These are phyloP conservation scores for Hiodon alosoides DNA, from an alignment of 2,113 vertebrate species.

Conservation along the genomic window DNA sequence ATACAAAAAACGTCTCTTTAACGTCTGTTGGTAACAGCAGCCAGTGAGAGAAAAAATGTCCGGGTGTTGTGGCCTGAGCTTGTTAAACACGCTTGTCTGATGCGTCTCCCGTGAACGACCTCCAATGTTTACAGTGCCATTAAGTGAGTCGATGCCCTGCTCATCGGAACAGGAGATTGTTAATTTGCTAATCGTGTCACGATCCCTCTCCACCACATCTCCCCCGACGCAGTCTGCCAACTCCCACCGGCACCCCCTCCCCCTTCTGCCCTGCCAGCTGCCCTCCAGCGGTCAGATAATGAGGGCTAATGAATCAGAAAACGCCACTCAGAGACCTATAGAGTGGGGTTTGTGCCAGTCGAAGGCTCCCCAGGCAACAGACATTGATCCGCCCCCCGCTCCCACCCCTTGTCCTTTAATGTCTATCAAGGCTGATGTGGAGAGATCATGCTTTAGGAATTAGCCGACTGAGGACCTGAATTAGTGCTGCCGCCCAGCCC, in stretches of 20 bases:
- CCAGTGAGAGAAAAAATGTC: neutral
- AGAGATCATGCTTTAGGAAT: constrained; percentile 40
- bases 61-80: neutral
- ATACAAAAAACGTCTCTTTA: neutral
- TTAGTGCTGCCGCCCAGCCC: constrained; percentile 29
- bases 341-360: constrained; percentile 19
- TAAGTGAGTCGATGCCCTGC: constrained; percentile 46
- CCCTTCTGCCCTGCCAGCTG: constrained; percentile 12
- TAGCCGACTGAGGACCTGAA: constrained; percentile 31
- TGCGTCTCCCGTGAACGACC: neutral
- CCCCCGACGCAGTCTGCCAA: neutral
- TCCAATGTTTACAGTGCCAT: constrained; percentile 43
- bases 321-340: constrained; percentile 18
- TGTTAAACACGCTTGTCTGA: neutral
- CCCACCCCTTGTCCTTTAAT: constrained; percentile 19
- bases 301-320: constrained; percentile 40
- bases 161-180: constrained; percentile 38
- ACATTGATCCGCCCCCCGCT: constrained; percentile 28
- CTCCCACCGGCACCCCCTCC: neutral
- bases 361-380: constrained; percentile 32
- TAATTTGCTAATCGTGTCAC: constrained; percentile 47
- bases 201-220: constrained; percentile 1
- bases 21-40: neutral
- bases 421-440: constrained; percentile 28
- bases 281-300: constrained; percentile 38